Evolutionary conservation across 2,888 invertebrate species (phyloP), one percentile per base, ranked within the genome.

Genomic region (Notodonta ziczac): DNA sequence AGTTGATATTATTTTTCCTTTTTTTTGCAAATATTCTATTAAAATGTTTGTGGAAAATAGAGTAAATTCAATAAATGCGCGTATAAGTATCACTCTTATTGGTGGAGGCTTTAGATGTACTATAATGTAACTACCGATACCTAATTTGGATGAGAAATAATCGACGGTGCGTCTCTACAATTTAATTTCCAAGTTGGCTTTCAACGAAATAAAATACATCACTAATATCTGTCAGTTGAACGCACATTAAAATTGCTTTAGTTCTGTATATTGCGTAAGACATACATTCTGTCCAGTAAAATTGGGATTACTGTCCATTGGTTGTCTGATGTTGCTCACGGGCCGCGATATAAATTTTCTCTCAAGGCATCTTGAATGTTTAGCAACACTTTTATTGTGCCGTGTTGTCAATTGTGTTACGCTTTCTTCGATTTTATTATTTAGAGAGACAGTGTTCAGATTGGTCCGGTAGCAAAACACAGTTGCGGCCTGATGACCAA

Each of bases 341-440:
- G 46, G n/a, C 46, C 13, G 5, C 13, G 46, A 46, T 46, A 46
- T 46, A 10, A 10, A 46, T 46, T 46, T 46, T 46, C 46, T 46
- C 46, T 46, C 5, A n/a, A 50, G 16, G 3, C 50, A 50, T 8
- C 50, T 50, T 16, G 50, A 32, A 12, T 32, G 83, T 84, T 78
- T 79, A 65, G 81, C 82, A 81, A 87, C 85, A 87, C 85, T 88
- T 86, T 78, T 67, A 63, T 73, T 65, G 67, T 71, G 73, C 67
- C 72, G 73, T 75, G 75, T 72, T 55, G 5, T 40, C 70, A 60
- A 69, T 75, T 70, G 66, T 13, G 86, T 83, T 82, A 88, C 88
- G 87, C 87, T 89, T 88, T 89, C 89, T 69, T 81, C 70, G 63
- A 71, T 71, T 72, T 73, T 76, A 72, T 73, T 66, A 16, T 52